Conservation (phyloP, 2,113 vertebrate genomes). For the Tichodroma muraria region DNA sequence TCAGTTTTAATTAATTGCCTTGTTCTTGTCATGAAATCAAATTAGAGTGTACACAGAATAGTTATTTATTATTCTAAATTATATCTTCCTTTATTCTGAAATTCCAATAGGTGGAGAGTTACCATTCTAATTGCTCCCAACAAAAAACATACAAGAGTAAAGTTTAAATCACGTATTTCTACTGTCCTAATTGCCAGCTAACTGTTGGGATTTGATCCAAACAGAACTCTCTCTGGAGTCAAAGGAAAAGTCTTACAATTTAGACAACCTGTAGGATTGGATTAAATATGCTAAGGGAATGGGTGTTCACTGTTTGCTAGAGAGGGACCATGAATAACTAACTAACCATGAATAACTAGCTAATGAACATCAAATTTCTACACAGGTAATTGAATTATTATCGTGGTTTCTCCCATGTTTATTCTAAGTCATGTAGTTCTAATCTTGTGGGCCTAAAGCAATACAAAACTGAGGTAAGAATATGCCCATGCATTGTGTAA, state of each 20-base stretch:
- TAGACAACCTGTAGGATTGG: background rate
- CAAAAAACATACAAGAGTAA: background rate
- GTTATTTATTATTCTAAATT: background rate
- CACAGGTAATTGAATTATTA: background rate
- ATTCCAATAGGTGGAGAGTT: background rate
- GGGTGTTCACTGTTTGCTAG: background rate
- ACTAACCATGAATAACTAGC: background rate
- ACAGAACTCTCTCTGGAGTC: background rate
- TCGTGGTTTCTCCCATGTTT: background rate
- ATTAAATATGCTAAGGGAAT: background rate
- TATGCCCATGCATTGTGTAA: too few species aligned
- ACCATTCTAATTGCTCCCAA: background rate
- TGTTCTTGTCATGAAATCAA: background rate
- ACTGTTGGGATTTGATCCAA: background rate
- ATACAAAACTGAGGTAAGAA: background rate
- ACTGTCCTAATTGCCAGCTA: background rate
- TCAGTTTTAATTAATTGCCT: constrained; percentile 4
- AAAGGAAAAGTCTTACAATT: background rate
- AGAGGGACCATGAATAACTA: background rate
- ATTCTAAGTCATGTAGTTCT: background rate
- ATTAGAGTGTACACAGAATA: background rate
- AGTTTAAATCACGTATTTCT: background rate
- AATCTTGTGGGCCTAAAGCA: background rate
- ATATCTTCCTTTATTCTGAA: background rate
- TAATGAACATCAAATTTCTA: background rate